Evolutionary conservation across 2,113 vertebrate species (phyloP).

Genomic region (Platysternon megacephalum): DNA sequence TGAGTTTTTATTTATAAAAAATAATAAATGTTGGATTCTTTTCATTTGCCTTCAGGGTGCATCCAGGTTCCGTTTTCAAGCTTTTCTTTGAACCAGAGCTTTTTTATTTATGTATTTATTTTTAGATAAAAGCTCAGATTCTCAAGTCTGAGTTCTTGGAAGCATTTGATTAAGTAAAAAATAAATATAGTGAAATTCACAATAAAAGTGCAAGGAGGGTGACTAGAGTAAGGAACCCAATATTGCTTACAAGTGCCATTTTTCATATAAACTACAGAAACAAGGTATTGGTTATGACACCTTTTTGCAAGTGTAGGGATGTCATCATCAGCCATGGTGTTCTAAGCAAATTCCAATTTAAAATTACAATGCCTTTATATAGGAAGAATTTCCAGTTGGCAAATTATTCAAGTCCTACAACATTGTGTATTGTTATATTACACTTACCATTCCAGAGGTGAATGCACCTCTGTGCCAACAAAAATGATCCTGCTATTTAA

Average conservation of each 20-base stretch:
- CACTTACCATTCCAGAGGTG: neutral
- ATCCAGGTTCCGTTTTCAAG: slow-evolving; percentile 10
- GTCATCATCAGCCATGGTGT: neutral
- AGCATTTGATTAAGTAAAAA: neutral
- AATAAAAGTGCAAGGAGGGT: slow-evolving; percentile 8
- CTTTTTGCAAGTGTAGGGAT: neutral
- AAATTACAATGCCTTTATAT: neutral
- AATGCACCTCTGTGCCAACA: neutral
- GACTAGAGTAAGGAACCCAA: slow-evolving; percentile 34
- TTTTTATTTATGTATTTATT: neutral
- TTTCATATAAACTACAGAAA: slow-evolving; percentile 30
- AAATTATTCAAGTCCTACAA: neutral
- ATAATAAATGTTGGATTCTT: neutral
- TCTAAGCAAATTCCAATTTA: slow-evolving; percentile 45
- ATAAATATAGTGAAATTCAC: slow-evolving; percentile 27
- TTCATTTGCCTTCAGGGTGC: slow-evolving; percentile 1
- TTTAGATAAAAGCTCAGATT: neutral
- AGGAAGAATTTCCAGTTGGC: neutral
- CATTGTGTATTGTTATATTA: neutral
- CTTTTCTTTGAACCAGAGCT: neutral
- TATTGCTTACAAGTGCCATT: slow-evolving; percentile 11
- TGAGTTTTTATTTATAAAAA: neutral
- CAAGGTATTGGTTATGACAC: neutral
- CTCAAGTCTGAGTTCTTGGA: neutral
- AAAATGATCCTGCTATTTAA: neutral